A percentile compares a stretch with the other conserved stretches of the same genome.
Conservation (phyloP, 2,888 invertebrate species). For the Smittia sp. region DNA sequence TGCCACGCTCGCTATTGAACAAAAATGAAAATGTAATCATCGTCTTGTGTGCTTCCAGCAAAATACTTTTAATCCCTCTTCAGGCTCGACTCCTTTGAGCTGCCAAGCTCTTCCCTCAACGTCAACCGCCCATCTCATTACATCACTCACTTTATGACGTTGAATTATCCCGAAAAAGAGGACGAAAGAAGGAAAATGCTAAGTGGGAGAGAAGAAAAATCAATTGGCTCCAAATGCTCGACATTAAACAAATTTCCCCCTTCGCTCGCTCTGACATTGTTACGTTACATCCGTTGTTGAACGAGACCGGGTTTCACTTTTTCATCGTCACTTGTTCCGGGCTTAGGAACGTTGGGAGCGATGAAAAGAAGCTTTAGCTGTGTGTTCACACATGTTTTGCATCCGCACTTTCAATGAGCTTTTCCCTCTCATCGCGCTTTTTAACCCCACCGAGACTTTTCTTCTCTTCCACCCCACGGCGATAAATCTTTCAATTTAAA, state of each 20-base stretch:
- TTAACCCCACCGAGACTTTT: background rate
- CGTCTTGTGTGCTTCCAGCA: background rate
- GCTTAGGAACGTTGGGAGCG: background rate
- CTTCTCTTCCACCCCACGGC: background rate
- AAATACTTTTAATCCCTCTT: background rate
- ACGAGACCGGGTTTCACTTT: background rate
- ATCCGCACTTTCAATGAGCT: background rate
- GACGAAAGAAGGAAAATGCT: too few species aligned
- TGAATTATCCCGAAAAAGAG: background rate
- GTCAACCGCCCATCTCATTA: background rate
- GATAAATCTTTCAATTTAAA: constrained; percentile 14
- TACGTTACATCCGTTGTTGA: background rate
- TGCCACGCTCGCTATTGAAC: background rate
- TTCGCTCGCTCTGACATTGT: background rate
- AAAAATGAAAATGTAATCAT: constrained; percentile 9
- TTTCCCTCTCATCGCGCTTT: background rate
- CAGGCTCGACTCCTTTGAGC: background rate
- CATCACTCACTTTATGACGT: background rate
- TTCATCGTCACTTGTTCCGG: background rate
- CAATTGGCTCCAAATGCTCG: background rate
- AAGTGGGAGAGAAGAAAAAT: background rate
- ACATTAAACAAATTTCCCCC: background rate
- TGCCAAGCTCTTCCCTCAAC: background rate
- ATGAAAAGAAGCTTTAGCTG: background rate
- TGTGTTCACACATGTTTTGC: background rate